A percentile compares a stretch with the other conserved stretches of the same genome.
Conservation (phyloP, 1,140 invertebrate species). For the Drosophila rufa region DNA sequence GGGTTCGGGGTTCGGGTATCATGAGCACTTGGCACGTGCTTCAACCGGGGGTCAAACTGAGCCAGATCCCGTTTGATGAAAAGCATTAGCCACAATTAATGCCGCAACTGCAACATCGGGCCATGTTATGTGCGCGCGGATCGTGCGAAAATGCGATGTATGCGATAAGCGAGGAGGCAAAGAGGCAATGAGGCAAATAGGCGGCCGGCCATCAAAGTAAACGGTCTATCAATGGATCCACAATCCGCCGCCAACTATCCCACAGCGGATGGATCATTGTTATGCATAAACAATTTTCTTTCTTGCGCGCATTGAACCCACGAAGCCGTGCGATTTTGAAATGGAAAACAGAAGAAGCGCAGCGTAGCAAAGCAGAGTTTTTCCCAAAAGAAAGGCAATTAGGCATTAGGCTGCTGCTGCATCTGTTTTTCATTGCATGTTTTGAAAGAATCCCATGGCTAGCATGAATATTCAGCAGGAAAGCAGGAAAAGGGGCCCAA, state of each 20-base stretch:
- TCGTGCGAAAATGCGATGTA: conserved; percentile 48
- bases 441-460: conserved; percentile 15
- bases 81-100: conserved; percentile 41
- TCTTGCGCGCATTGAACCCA: conserved; percentile 38
- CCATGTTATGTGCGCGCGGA: conserved; percentile 11
- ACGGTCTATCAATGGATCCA: conserved; percentile 28
- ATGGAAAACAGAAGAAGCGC: conserved; percentile 23
- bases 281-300: conserved; percentile 47
- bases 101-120: conserved; percentile 22
- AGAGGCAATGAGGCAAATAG: background rate
- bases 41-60: conserved; percentile 3
- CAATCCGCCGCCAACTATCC: conserved; percentile 4
- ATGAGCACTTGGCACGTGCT: conserved; percentile 14
- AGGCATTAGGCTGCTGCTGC: conserved; percentile 24
- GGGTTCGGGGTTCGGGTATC: background rate
- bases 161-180: background rate
- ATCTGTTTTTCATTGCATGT: conserved; percentile 27
- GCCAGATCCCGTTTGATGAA: conserved; percentile 38
- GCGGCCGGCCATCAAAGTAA: conserved; percentile 33
- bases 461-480: conserved; percentile 40
- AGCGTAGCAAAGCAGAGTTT: conserved; percentile 13
- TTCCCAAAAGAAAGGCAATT: conserved; percentile 41
- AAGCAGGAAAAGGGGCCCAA: background rate
- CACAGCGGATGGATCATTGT: conserved; percentile 21
- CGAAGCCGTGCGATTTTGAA: conserved; percentile 44